phyloP scores from a whole-genome alignment of 2,113 vertebrate species.

The Albula goreensis region DNA sequence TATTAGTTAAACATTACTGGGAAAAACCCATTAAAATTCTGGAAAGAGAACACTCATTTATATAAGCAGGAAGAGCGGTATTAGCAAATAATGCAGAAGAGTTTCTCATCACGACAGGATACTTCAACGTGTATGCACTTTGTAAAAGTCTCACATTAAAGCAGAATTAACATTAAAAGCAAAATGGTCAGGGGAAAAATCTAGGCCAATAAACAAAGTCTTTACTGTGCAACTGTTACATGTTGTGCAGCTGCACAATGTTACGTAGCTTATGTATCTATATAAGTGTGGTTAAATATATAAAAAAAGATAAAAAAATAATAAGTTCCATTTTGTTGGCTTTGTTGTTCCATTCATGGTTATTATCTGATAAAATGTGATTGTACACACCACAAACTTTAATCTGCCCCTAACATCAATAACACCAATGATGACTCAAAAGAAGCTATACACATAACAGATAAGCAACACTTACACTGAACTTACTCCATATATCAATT shows the following conservation, averaged over 20 bases:
- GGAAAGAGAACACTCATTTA: not conserved
- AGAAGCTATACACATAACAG: too few species aligned
- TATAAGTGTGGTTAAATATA: not conserved
- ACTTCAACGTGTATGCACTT: not conserved
- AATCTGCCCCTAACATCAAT: too few species aligned
- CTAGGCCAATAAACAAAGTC: not conserved
- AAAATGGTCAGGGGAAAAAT: not conserved
- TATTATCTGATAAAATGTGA: not conserved
- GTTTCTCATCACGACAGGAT: not conserved
- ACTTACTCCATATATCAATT: not conserved
- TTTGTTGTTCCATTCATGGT: not conserved
- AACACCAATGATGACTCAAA: too few species aligned
- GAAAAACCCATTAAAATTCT: not conserved
- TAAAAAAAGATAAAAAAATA: too few species aligned
- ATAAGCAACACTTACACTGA: too few species aligned
- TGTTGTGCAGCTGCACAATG: not conserved
- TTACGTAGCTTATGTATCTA: not conserved
- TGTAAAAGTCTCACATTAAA: not conserved
- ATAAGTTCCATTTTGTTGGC: too few species aligned
- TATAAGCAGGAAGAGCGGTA: not conserved
- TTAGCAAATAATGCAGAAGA: conserved; percentile 1
- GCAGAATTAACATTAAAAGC: too few species aligned
- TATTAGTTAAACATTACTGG: not conserved
- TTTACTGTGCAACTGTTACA: not conserved
- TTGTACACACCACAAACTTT: too few species aligned